Evolutionary conservation across 2,797 vertebrate species (phyloP).

Genomic region (Enteromius argenteus): DNA sequence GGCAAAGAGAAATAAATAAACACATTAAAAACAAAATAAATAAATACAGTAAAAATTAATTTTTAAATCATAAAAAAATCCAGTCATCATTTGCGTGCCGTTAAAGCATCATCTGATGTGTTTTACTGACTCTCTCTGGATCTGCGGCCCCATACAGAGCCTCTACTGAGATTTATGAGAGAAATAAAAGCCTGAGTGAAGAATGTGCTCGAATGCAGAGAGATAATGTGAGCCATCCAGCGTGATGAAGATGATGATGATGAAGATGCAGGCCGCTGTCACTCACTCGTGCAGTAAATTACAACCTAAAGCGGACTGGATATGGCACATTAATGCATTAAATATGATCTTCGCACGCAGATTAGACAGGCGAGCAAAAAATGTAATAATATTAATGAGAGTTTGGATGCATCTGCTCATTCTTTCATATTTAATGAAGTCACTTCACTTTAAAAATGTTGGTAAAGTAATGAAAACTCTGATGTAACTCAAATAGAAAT

Average conservation of each 20-base stretch:
- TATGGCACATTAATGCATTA: background rate
- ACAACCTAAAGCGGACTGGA: slow-evolving; percentile 69
- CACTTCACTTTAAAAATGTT: background rate
- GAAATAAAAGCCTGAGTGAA: slow-evolving; percentile 67
- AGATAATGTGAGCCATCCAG: slow-evolving; percentile 76
- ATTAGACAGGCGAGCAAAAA: background rate
- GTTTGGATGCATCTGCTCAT: background rate
- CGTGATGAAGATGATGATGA: slow-evolving; percentile 10
- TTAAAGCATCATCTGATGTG: slow-evolving; percentile 56
- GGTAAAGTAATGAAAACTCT: background rate
- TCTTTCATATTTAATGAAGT: background rate
- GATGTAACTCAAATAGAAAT: background rate
- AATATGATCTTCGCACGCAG: background rate
- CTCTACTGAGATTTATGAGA: background rate
- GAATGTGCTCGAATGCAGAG: slow-evolving; percentile 69
- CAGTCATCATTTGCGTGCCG: too few relatives aligned
- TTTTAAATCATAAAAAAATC: background rate
- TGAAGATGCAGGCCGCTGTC: slow-evolving; percentile 69
- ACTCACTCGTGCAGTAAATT: slow-evolving; percentile 68
- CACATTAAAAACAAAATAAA: background rate
- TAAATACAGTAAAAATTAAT: background rate
- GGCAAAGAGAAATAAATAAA: too few relatives aligned
- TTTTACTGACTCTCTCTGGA: slow-evolving; percentile 45
- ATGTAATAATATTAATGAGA: background rate
- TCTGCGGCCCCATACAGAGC: background rate